Conservation (phyloP, 2,888 invertebrate species). For the Odontothrips loti region DNA sequence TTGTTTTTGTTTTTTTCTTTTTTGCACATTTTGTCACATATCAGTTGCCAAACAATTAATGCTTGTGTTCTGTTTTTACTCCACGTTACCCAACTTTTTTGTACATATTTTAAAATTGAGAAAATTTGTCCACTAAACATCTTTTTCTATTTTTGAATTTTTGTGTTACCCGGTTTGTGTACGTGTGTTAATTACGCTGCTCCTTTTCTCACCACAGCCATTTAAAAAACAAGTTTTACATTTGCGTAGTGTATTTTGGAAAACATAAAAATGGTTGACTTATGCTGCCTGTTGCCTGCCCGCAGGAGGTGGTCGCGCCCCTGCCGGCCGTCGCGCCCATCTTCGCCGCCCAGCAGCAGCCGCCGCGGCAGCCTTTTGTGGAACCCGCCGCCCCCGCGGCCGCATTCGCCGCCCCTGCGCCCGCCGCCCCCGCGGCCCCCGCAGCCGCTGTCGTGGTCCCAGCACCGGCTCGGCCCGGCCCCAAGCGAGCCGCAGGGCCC, state of each 20-base stretch:
- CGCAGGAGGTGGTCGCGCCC: constrained; percentile 17
- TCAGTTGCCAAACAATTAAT: not conserved
- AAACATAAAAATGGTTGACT: no score
- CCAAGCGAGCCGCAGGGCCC: not conserved
- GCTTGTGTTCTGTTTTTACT: not conserved
- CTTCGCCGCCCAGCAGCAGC: not conserved
- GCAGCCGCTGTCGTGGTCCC: not conserved
- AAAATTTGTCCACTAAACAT: no score
- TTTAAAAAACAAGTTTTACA: not conserved
- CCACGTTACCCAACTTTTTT: no score
- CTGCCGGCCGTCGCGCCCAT: not conserved
- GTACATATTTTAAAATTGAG: no score
- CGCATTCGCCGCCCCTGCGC: not conserved
- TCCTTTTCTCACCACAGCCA: no score
- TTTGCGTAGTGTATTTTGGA: no score
- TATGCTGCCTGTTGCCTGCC: not conserved
- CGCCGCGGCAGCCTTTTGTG: constrained; percentile 4
- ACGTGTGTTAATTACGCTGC: no score
- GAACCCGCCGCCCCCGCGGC: not conserved
- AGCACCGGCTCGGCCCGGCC: not conserved
- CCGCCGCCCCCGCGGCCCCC: constrained; percentile 1
- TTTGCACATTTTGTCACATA: no score
- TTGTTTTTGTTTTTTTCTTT: no score
- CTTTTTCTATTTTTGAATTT: not conserved
- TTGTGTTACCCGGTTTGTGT: not conserved